Evolutionary conservation across 2,797 vertebrate species (phyloP).

Genomic region (Dipus sagitta): DNA sequence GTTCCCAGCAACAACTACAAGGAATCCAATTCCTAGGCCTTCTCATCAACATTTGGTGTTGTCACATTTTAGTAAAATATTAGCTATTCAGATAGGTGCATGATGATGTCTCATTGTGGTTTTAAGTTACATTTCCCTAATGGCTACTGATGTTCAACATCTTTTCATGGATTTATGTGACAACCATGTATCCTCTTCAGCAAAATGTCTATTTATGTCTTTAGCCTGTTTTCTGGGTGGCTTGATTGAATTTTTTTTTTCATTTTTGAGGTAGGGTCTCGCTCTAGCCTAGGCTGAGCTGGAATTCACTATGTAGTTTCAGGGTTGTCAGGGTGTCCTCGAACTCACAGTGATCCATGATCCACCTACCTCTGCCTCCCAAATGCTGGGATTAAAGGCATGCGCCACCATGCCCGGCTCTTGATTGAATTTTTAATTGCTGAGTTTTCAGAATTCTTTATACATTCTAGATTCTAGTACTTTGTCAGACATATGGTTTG

Average conservation of each 20-base stretch:
- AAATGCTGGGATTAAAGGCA: no score
- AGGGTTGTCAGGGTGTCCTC: no score
- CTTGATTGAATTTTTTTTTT: constrained; percentile 28
- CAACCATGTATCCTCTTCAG: constrained; percentile 2
- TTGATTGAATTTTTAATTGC: constrained; percentile 39
- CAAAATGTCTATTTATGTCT: constrained; percentile 50
- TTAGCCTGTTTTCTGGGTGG: constrained; percentile 36
- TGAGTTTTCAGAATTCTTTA: constrained; percentile 25
- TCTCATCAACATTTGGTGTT: constrained; percentile 42
- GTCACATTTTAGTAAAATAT: not conserved
- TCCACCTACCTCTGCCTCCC: no score
- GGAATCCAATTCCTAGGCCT: constrained; percentile 8
- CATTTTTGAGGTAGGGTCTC: no score
- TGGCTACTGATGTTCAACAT: constrained; percentile 41
- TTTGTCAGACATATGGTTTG: constrained; percentile 6
- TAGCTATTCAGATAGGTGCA: constrained; percentile 26
- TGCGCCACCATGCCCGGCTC: no score
- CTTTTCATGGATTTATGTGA: constrained; percentile 54
- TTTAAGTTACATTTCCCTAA: constrained; percentile 61
- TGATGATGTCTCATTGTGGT: not conserved
- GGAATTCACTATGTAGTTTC: no score
- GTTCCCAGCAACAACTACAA: constrained; percentile 7
- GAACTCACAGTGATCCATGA: no score
- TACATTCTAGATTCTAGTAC: constrained; percentile 1
- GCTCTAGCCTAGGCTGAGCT: no score